Base-by-base conservation (phyloP, 2,797 vertebrate genomes). In the Delichon dasypus region DNA sequence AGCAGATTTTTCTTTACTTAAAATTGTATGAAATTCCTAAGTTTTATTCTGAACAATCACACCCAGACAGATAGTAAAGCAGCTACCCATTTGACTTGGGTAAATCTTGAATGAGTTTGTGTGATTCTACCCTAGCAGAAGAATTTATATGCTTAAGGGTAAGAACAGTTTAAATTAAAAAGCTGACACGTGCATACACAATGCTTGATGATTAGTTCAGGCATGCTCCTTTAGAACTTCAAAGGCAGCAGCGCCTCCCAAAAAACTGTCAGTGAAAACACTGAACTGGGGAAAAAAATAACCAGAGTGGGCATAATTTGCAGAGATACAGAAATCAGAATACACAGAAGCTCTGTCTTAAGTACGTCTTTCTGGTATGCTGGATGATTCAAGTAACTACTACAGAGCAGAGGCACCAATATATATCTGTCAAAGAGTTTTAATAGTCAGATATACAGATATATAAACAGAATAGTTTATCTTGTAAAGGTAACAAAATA, bases 301-400 rank as follows among this genome's bases (percentile, higher is more conserved):
- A 55, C 4, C 17, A 51, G 9, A 89, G 44, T 0, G 0, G 9
- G 29, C 1, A 4, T 15, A 23, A 70, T 34, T 48, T 88, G 20
- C 67, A 75, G 38, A 93, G 40, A 78, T 8, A 72, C 4, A 72
- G 16, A 78, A 93, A 75, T 48, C 11, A 78, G 30, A 82, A 87
- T 30, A 89, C 13, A 77, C 2, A 53, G 51, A 85, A 71, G 26
- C 23, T 74, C 17, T 29, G 13, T 34, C 45, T 76, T 44, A 87
- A 47, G 34, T 2, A 1, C 3, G 2, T 30, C 19, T 42, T 94
- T 75, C n/a, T 71, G 25, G 22, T 44, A 58, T 5, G 18, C 14
- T 50, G 22, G 18, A 48, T 48, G 20, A 42, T 42, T 66, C 34
- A 53, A 57, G 26, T 26, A 67, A 76, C 18, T 85, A 38, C 17